phyloP scores from a whole-genome alignment of 2,113 vertebrate species.

The Piprites chloris region DNA sequence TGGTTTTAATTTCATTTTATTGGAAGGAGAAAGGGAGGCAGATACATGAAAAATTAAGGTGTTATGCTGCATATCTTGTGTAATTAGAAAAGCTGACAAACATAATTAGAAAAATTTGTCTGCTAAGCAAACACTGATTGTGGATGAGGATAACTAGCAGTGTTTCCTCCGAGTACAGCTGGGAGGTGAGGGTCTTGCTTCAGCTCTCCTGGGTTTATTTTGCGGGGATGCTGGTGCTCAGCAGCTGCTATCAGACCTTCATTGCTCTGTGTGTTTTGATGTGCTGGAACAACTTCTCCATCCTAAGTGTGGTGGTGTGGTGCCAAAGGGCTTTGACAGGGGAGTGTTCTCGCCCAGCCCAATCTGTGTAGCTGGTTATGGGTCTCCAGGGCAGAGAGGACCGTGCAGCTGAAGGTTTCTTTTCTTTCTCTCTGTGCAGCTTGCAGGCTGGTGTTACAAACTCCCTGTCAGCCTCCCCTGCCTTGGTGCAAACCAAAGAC shows the following conservation, averaged over 20 bases:
- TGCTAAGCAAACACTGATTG: not conserved
- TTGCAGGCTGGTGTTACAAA: not conserved
- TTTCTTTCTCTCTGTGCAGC: not conserved
- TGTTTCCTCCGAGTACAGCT: not conserved
- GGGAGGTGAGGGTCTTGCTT: not conserved
- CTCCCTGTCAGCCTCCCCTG: not conserved
- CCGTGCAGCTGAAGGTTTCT: not conserved
- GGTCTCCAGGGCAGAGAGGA: not conserved
- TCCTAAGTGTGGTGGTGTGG: not conserved
- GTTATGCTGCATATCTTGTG: not conserved
- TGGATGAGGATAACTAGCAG: not conserved
- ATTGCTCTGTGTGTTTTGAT: fast-evolving
- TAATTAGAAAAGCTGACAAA: constrained; percentile 14
- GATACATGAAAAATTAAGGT: not conserved
- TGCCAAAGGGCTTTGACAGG: not conserved
- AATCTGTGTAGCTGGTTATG: not conserved
- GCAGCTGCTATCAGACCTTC: not conserved
- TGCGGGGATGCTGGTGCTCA: not conserved
- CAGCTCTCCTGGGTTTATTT: not conserved
- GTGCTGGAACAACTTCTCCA: not conserved
- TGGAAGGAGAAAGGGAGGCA: not conserved
- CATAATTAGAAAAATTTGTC: not conserved
- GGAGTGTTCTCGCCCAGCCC: not conserved
- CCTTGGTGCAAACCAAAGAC: not conserved
- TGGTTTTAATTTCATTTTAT: not conserved